Percentiles rank a stretch among this genome's conserved stretches.
Evolutionary conservation across 2,888 invertebrate genomes (phyloP).

Genomic region (Adineta ricciae): DNA sequence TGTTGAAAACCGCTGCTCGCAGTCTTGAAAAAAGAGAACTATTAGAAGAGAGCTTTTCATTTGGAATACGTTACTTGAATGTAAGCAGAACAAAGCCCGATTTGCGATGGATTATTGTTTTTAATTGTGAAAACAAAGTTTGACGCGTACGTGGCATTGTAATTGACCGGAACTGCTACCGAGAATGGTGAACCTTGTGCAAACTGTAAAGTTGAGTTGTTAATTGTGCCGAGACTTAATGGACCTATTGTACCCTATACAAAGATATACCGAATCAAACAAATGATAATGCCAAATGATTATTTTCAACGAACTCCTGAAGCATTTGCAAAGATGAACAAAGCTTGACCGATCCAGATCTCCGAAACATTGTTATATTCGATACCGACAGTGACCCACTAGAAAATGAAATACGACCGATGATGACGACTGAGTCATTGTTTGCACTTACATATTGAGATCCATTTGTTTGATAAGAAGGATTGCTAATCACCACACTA

Average conservation of each 20-base stretch:
- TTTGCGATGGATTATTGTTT: neutral
- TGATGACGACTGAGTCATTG: neutral
- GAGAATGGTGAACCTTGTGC: neutral
- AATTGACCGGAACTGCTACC: neutral
- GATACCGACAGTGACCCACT: slow-evolving; percentile 48
- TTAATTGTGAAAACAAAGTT: slow-evolving; percentile 18
- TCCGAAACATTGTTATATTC: slow-evolving; percentile 42
- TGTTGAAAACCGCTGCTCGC: neutral
- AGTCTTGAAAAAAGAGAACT: neutral
- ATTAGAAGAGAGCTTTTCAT: neutral
- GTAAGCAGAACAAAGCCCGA: slow-evolving; percentile 4
- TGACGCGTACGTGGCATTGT: neutral
- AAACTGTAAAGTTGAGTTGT: neutral
- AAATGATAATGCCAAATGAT: neutral
- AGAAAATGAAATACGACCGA: slow-evolving; percentile 26
- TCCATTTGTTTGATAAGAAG: neutral
- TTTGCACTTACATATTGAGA: neutral
- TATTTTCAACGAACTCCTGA: neutral
- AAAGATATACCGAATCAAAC: neutral
- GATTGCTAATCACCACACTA: neutral
- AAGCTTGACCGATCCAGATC: slow-evolving; percentile 46
- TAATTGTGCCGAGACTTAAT: neutral
- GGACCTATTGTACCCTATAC: neutral
- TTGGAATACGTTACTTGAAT: neutral
- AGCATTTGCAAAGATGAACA: slow-evolving; percentile 36